Conservation (phyloP, 2,113 vertebrate species). For the Oreochromis niloticus region DNA sequence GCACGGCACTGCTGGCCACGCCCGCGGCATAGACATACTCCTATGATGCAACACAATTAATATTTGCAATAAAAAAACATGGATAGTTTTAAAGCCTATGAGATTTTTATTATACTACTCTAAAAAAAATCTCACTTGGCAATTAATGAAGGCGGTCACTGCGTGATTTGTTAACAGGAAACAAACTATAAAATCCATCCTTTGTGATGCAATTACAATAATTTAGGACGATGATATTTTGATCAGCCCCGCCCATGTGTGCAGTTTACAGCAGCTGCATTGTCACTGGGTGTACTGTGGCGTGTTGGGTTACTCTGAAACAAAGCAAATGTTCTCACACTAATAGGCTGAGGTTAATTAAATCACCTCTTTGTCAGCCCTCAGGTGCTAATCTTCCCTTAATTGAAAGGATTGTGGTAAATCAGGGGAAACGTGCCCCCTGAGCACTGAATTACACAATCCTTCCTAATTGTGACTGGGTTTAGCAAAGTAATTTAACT, state of each 20-base stretch:
- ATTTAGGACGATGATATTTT: not conserved
- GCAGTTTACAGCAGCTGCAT: not conserved
- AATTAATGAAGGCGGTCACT: not conserved
- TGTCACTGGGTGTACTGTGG: not conserved
- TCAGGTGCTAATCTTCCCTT: slow-evolving; percentile 69
- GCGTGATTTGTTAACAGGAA: not conserved
- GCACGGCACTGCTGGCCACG: too few relatives aligned
- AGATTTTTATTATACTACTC: not conserved
- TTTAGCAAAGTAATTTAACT: slow-evolving; percentile 60
- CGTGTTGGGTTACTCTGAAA: slow-evolving; percentile 29
- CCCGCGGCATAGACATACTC: not conserved
- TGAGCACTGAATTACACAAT: slow-evolving; percentile 58
- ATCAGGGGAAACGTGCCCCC: slow-evolving; percentile 48
- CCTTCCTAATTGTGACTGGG: slow-evolving; percentile 62
- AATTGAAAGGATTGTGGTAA: slow-evolving; percentile 68
- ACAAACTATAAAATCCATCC: not conserved
- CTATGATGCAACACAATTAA: not conserved
- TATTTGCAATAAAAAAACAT: not conserved
- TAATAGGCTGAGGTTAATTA: slow-evolving; percentile 64
- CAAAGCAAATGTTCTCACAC: slow-evolving; percentile 38
- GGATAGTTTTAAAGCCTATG: not conserved
- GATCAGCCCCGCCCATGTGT: not conserved
- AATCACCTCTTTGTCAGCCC: slow-evolving; percentile 65
- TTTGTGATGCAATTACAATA: not conserved
- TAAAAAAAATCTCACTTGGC: not conserved